A percentile compares a stretch with the other conserved stretches of the same genome.
These are phyloP conservation scores for Machimus atricapillus DNA, from an alignment of 2,888 invertebrate genomes.

Conservation along the genomic window DNA sequence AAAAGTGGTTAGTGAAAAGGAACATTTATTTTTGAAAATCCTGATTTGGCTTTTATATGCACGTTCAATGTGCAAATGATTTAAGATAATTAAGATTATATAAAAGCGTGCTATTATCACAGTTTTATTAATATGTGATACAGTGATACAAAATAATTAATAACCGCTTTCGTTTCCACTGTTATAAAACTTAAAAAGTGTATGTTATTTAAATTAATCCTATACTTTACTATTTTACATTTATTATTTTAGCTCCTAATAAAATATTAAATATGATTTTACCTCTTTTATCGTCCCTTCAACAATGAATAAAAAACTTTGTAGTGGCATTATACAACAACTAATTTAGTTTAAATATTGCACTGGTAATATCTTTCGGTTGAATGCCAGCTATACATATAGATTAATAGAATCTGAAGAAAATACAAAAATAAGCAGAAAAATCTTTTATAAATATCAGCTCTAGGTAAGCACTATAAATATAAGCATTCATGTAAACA, in stretches of 20 bases:
- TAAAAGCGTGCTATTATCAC: background rate
- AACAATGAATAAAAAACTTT: background rate
- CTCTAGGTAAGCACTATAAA: background rate
- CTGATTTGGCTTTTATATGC: conserved; percentile 29
- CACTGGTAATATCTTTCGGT: background rate
- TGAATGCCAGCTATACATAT: background rate
- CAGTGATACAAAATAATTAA: background rate
- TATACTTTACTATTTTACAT: background rate
- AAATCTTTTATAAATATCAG: background rate
- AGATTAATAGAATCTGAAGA: background rate
- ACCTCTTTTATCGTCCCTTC: too few species aligned
- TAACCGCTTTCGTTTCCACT: background rate
- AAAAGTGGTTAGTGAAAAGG: conserved; percentile 26
- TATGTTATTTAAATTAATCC: background rate
- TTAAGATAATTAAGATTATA: background rate
- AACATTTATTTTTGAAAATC: conserved; percentile 16
- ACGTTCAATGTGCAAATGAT: background rate
- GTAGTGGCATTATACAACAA: background rate
- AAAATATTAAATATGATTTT: background rate
- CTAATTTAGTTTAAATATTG: background rate
- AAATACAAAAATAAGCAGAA: background rate
- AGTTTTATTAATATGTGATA: background rate
- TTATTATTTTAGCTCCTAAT: background rate
- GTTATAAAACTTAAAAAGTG: background rate
- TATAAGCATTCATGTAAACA: background rate